phyloP scores from a whole-genome alignment of 1,140 invertebrate species.

The Drosophila virilis region DNA sequence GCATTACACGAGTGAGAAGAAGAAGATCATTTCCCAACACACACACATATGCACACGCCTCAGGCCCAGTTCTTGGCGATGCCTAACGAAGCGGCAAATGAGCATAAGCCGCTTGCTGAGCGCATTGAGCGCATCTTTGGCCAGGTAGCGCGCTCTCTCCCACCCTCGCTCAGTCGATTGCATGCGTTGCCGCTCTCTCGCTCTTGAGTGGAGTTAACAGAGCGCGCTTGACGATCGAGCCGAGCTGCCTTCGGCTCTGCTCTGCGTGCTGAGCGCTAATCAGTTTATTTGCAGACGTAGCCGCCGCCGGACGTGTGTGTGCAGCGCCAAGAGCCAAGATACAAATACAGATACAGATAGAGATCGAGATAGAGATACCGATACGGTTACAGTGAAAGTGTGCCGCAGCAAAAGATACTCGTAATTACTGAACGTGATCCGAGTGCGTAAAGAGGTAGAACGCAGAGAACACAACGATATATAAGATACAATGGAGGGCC shows the following conservation, averaged over 20 bases:
- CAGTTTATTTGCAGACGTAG: conserved; percentile 76
- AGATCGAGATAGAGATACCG: conserved; percentile 19
- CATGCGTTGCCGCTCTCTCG: conserved; percentile 6
- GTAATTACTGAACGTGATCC: conserved; percentile 31
- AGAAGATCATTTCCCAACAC: conserved; percentile 48
- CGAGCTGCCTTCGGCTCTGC: conserved; percentile 38
- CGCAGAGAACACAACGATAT: conserved; percentile 9
- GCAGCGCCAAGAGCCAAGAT: conserved; percentile 36
- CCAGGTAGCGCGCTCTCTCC: conserved; percentile 42
- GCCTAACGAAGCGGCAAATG: conserved; percentile 75
- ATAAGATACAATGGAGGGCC: conserved; percentile 65
- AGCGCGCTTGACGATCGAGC: conserved; percentile 30
- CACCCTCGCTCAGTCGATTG: neutral
- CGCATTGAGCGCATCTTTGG: conserved; percentile 39
- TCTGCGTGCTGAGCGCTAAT: conserved; percentile 43
- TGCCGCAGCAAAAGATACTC: conserved; percentile 45
- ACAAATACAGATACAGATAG: conserved; percentile 37
- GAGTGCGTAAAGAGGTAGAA: conserved; percentile 5
- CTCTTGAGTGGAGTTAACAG: conserved; percentile 67
- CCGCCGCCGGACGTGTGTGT: conserved; percentile 56
- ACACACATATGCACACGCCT: conserved; percentile 8
- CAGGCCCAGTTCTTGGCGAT: conserved; percentile 31
- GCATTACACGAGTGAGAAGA: conserved; percentile 58
- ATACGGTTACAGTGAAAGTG: conserved; percentile 66
- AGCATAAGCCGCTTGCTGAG: conserved; percentile 50